Evolutionary conservation across 2,888 invertebrate species (phyloP).

Genomic region (Nemotelus pantherinus): DNA sequence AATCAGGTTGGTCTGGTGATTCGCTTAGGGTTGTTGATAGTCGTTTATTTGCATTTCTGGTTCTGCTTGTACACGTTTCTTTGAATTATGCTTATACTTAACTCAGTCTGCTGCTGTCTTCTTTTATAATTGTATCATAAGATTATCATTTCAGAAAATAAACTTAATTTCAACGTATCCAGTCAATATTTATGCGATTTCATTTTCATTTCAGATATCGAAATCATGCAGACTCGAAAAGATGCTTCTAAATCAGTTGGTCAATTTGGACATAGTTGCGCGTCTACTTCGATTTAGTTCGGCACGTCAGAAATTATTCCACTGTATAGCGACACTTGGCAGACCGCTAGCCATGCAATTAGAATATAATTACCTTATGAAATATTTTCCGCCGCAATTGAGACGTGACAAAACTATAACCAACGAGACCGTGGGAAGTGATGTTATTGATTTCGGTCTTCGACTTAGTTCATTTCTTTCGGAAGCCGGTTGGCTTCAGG

Average conservation of each 20-base stretch:
- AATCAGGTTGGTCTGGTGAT: too few species aligned
- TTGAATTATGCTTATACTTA: too few species aligned
- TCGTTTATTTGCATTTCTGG: too few species aligned
- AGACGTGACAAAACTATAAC: conserved; percentile 30
- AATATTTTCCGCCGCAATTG: conserved; percentile 53
- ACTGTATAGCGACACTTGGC: conserved; percentile 59
- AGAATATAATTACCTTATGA: conserved; percentile 56
- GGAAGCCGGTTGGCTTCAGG: conserved; percentile 88
- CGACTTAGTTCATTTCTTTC: conserved; percentile 79
- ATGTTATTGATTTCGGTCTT: conserved; percentile 60
- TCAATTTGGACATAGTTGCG: conserved; percentile 60
- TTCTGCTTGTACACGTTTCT: too few species aligned
- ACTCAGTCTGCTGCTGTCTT: too few species aligned
- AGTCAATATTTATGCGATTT: too few species aligned
- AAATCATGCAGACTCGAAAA: conserved; percentile 57
- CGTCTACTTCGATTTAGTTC: conserved; percentile 60
- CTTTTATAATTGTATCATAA: too few species aligned
- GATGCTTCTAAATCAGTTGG: conserved; percentile 60
- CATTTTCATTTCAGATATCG: conserved; percentile 58
- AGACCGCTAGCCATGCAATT: conserved; percentile 59
- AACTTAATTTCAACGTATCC: too few species aligned
- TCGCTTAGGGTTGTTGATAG: too few species aligned
- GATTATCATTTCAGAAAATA: too few species aligned
- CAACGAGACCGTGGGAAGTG: conserved; percentile 51
- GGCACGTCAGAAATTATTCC: conserved; percentile 61